Base-by-base conservation (phyloP, 2,888 invertebrate species). In the Lutraria lutraria region DNA sequence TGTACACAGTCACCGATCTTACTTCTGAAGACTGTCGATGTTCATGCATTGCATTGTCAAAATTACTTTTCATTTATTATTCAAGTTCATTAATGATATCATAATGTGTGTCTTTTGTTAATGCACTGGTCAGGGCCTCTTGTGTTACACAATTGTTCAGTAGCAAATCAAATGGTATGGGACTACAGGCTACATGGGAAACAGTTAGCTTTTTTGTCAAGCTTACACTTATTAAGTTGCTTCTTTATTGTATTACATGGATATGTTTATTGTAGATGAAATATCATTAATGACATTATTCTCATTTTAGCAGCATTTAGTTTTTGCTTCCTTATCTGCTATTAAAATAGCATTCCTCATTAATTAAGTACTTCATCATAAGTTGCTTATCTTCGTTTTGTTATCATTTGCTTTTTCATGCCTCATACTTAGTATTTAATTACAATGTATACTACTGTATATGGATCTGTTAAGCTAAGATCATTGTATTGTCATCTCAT, bases 221-320 rank as follows among this genome's bases (percentile, higher is more conserved):
- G 76, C 76, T 76, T 76, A 76, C 31, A 76, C 34, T 76, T 76
- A 43, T 76, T 76, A n/a, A 15, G 76, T 76, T 76, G 76, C 76
- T 31, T 76, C 15, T 19, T 34, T 76, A 34, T 31, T 31, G 29
- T n/a, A 31, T 76, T 34, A 76, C 43, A 43, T 2, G 43, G 8
- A 43, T 76, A 34, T 76, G 16, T 76, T 16, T 34, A 31, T 12
- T 21, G 21, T 76, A 76, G 34, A 19, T 15, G 72, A 25, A 19
- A 34, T 31, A 76, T 76, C 76, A 34, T 76, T 15, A 31, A 31
- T 76, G 34, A 19, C 19, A 16, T 76, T 34, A 76, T 76, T 19
- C 31, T 34, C 72, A 13, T 2, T 76, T 19, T 16, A 13, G 56
- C 19, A 13, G 56, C 56, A 56, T 56, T 56, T 19, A 16, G 1